phyloP scores from a whole-genome alignment of 2,888 invertebrate species.

The Hartigia nigra region DNA sequence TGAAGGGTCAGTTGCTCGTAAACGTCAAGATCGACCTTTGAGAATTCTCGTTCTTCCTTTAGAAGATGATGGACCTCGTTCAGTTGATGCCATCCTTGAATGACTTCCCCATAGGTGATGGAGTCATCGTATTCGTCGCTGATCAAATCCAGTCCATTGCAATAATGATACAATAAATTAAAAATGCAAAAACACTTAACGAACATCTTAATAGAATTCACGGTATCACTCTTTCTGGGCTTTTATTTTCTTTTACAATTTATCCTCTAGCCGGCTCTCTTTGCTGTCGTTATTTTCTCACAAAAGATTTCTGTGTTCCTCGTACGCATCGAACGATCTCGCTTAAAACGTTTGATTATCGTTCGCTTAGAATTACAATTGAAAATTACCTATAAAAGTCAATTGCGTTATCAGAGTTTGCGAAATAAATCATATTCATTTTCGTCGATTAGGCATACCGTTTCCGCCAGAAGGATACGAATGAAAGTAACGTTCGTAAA shows the following conservation, averaged over 20 bases:
- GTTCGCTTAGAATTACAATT: background rate
- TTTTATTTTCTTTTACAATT: background rate
- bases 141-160: background rate
- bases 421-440: background rate
- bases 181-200: background rate
- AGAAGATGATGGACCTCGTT: slow-evolving; percentile 2
- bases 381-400: background rate
- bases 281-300: background rate
- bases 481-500: background rate
- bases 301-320: background rate
- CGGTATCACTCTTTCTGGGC: background rate
- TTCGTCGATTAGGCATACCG: background rate
- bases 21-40: background rate
- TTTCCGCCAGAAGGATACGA: background rate
- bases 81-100: background rate
- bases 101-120: background rate
- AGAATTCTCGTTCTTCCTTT: slow-evolving; percentile 1
- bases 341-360: background rate
- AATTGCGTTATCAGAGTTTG: background rate
- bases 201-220: background rate
- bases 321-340: background rate
- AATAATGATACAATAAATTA: background rate
- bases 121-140: background rate
- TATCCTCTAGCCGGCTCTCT: background rate
- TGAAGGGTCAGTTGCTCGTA: slow-evolving; percentile 1